Percentiles rank a stretch among this genome's conserved stretches.
Evolutionary conservation across 2,888 invertebrate species (phyloP).

Genomic region (Ornithoptera priamus): DNA sequence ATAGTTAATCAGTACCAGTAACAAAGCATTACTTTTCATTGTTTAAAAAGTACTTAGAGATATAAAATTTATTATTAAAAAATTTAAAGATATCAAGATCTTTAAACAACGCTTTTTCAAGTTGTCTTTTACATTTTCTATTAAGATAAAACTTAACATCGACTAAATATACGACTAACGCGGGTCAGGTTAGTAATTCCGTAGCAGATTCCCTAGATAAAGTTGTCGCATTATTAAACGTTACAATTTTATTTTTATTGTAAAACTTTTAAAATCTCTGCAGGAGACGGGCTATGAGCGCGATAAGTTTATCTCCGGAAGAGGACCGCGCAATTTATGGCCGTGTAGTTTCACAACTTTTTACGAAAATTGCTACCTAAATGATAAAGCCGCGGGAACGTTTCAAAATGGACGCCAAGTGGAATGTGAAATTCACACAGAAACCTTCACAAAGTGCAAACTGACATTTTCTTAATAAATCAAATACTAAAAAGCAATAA

Average conservation of each 20-base stretch:
- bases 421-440: background rate
- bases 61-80: too few relatives aligned
- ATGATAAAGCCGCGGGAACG: constrained; percentile 16
- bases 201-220: constrained; percentile 51
- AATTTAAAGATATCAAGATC: too few relatives aligned
- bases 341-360: constrained; percentile 19
- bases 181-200: constrained; percentile 25
- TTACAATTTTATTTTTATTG: constrained; percentile 65
- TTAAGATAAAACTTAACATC: too few relatives aligned
- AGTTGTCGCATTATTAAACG: constrained; percentile 65
- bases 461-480: too few relatives aligned
- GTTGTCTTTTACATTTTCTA: too few relatives aligned
- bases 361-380: constrained; percentile 21
- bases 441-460: too few relatives aligned
- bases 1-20: too few relatives aligned
- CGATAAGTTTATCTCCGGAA: constrained; percentile 24
- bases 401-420: constrained; percentile 12
- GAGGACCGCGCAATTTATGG: constrained; percentile 23
- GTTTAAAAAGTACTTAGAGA: too few relatives aligned
- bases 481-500: too few relatives aligned
- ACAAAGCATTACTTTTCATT: too few relatives aligned
- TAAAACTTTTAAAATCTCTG: constrained; percentile 69
- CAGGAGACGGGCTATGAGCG: constrained; percentile 19
- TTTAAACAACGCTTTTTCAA: too few relatives aligned
- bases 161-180: background rate